phyloP scores from a whole-genome alignment of 2,888 invertebrate genomes.

The Lingula anatina region DNA sequence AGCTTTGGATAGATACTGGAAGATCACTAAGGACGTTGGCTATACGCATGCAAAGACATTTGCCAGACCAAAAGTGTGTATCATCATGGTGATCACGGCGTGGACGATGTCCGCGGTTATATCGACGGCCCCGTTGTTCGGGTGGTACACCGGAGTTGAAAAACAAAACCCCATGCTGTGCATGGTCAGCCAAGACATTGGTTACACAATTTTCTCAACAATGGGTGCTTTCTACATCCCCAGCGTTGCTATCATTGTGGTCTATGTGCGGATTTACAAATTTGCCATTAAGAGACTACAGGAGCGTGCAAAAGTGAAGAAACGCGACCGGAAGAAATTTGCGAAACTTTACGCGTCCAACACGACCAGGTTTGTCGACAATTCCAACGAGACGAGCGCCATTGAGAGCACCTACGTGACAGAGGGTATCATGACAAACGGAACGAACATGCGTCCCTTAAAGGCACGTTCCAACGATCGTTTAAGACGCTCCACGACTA shows the following conservation, averaged over 20 bases:
- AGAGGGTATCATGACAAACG: no score
- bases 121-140: constrained; percentile 86
- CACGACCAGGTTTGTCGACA: no score
- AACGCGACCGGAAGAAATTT: no score
- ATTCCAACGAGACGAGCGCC: no score
- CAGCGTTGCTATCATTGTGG: constrained; percentile 82
- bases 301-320: no score
- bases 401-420: no score
- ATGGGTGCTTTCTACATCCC: constrained; percentile 97
- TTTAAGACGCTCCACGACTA: no score
- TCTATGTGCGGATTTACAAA: constrained; percentile 96
- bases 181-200: constrained; percentile 81
- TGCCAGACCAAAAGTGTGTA: constrained; percentile 71
- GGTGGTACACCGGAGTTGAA: constrained; percentile 55
- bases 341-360: no score
- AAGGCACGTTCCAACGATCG: no score
- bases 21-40: constrained; percentile 94
- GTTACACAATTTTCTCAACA: constrained; percentile 91
- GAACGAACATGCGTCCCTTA: no score
- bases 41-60: constrained; percentile 90
- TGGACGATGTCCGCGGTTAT: constrained; percentile 91
- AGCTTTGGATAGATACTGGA: constrained; percentile 96
- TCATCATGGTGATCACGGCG: constrained; percentile 83
- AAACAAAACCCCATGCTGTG: no score
- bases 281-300: constrained; percentile 82